These are phyloP conservation scores for Xerus rutilus DNA, from an alignment of 2,797 vertebrate species.

Conservation along the genomic window DNA sequence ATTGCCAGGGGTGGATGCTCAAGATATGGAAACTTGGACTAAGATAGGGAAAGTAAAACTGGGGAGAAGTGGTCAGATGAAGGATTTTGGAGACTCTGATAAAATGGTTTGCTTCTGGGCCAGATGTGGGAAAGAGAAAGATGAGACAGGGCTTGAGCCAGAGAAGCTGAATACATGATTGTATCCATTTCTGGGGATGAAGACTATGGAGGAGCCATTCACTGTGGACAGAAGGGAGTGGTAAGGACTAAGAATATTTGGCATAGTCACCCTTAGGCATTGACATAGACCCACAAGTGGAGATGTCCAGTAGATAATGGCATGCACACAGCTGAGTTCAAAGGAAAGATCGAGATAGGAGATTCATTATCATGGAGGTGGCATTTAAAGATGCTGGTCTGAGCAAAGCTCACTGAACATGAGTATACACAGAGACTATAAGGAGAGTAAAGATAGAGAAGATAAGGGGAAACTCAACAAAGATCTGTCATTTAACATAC, in stretches of 20 bases:
- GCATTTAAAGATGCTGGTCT: not conserved
- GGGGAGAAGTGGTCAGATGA: not conserved
- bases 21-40: not conserved
- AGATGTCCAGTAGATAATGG: not conserved
- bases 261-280: not conserved
- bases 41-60: not conserved
- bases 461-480: not conserved
- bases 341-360: not conserved
- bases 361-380: no score
- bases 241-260: not conserved
- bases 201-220: not conserved
- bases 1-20: not conserved
- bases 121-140: not conserved
- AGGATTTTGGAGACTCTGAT: not conserved
- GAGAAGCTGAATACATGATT: not conserved
- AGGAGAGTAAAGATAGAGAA: not conserved
- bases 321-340: not conserved
- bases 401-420: not conserved
- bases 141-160: not conserved
- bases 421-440: not conserved
- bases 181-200: not conserved
- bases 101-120: not conserved
- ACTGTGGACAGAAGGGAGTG: not conserved
- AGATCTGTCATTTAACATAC: not conserved
- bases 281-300: not conserved